phyloP scores from a whole-genome alignment of 2,113 vertebrate genomes.

The Nothobranchius kuhntae region DNA sequence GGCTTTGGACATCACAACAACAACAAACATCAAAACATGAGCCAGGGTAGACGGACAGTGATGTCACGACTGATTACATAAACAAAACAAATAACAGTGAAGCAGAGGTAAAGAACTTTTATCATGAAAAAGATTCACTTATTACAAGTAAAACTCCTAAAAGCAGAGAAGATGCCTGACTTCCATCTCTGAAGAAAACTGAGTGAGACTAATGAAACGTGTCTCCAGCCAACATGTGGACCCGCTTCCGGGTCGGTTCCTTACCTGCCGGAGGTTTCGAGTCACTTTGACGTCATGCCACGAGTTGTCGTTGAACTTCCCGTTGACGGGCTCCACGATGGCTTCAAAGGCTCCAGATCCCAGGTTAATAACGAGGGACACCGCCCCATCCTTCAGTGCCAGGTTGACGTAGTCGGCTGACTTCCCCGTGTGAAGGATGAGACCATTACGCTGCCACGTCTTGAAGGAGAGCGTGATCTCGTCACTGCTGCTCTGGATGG shows the following conservation, averaged over 20 bases:
- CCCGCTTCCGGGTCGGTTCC: constrained; percentile 5
- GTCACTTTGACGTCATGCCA: constrained; percentile 99
- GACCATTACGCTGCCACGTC: constrained; percentile 96
- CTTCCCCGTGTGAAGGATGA: constrained; percentile 97
- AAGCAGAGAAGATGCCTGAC: too few relatives aligned
- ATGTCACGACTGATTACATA: too few relatives aligned
- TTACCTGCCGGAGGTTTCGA: constrained; percentile 98
- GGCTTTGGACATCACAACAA: constrained; percentile 82
- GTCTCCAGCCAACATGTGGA: too few relatives aligned
- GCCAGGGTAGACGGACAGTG: too few relatives aligned
- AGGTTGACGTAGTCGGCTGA: constrained; percentile 99
- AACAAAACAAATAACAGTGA: too few relatives aligned
- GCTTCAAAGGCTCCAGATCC: constrained; percentile 98
- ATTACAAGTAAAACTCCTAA: too few relatives aligned
- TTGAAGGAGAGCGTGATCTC: constrained; percentile 98
- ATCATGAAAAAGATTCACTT: too few relatives aligned
- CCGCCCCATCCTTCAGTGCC: constrained; percentile 94
- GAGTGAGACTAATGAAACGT: too few relatives aligned
- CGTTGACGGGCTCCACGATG: constrained; percentile 96
- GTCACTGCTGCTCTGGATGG: constrained; percentile 98
- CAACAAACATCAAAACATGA: too few relatives aligned
- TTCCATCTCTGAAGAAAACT: too few relatives aligned
- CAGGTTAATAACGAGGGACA: constrained; percentile 97
- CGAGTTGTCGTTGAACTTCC: constrained; percentile 97
- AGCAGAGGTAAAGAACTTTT: too few relatives aligned